Evolutionary conservation across 2,797 vertebrate genomes (phyloP), one percentile per base, ranked within the genome.

Genomic region (Acipenser oxyrinchus): DNA sequence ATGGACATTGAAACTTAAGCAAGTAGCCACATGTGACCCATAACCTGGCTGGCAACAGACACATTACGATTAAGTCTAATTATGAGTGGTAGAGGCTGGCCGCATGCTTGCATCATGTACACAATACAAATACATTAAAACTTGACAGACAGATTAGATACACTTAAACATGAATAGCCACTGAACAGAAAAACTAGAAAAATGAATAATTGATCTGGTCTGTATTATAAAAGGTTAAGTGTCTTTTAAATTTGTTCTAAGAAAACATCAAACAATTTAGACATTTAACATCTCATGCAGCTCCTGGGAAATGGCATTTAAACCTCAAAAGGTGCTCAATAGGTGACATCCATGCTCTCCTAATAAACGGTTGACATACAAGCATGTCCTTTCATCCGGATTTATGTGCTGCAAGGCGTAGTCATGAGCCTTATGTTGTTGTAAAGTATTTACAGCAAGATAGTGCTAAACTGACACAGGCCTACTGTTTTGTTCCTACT

Each of bases 201-300:
- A 71, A 73, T 77, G 72, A 70, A 75, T 70, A 66, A 73, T 77
- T 74, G 59, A 68, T 51, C 63, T 68, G 52, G 18, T 66, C 59
- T 49, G 53, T 10, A 53, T 52, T 66, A n/a, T 18, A 23, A 66
- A 66, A 66, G 23, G 65, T 57, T 49, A 66, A 49, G 53, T 48
- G 51, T n/a, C 55, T 59, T 66, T 18, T 48, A 62, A 73, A 69
- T 59, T 2, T 6, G 11, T 10, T 48, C 12, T 57, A 10, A 11
- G 10, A 55, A 12, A 51, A 55, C 7, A 37, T 11, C 10, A 57
- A 10, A n/a, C 52, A 18, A 66, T 48, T 57, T 66, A 37, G 55
- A 23, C 6, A 9, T 53, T 48, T 13, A 18, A 18, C 10, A 66
- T 7, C 8, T 23, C 9, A 48, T 7, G 48, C 12, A n/a, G 50